Base-by-base conservation (phyloP, 2,888 invertebrate species). In the Lucinisca nassula region DNA sequence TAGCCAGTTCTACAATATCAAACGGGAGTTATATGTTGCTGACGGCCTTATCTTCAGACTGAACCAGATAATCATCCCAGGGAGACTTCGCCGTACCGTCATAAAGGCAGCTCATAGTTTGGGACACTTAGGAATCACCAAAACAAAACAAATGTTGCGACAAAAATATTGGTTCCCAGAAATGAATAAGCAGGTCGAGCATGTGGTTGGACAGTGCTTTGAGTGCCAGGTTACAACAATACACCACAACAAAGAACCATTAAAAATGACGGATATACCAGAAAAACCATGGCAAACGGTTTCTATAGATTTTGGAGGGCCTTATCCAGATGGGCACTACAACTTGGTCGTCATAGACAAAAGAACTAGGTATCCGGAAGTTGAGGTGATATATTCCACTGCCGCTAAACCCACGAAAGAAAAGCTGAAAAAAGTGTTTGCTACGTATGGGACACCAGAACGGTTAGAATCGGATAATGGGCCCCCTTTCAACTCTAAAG, bases 161-260 rank as follows among this genome's bases (percentile, higher is more conserved):
- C 40, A 38, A 35, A 82, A 78, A 58, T 84, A 84, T 45, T 87
- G 87, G 80, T 87, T 84, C 27, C 81, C 79, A 14, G 51, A 17
- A 32, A 55, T 87, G 83, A 72, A 79, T 51, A 51, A 21, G 10
- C 72, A 77, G 72, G 75, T 80, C 51, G 84, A 89, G 32, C 58
- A 87, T n/a, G 55, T 77, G 17, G 45, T 79, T 12, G 72, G 49
- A 17, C 73, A 74, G 35, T 88, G 88, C 30, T 77, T 73, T 27
- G 67, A 85, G 35, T 83, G 88, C 37, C 72, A 88, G 51, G 55
- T 86, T 24, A 70, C 88, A 35, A 87, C 87, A 24, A 78, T 37
- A 74, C 61, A 84, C 24, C 75, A 84, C n/a, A 35, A 58, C 45
- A 21, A 76, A 30, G 85, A 85, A 67, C 77, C 83, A 40, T 17